These are phyloP conservation scores for Lithosia quadra DNA, from an alignment of 2,888 invertebrate species.

Conservation along the genomic window DNA sequence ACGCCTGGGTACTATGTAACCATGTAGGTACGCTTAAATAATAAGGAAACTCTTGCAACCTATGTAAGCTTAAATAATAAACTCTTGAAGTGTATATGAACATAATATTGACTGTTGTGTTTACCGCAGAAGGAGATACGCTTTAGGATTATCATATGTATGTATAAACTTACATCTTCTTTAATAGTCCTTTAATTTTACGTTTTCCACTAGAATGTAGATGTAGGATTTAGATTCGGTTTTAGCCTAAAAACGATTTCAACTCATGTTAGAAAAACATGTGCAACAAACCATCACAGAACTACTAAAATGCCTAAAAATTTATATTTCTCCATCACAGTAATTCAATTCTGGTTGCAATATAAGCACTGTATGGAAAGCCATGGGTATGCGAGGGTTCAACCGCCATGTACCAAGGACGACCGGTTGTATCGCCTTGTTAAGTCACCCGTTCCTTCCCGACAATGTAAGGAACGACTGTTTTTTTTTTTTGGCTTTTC, in stretches of 20 bases:
- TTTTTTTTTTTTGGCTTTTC: conserved; percentile 4
- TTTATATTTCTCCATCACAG: conserved; percentile 31
- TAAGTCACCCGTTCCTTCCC: conserved; percentile 32
- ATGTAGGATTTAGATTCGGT: too few relatives aligned
- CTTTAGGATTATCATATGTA: neutral
- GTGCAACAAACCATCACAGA: neutral
- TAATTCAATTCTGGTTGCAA: conserved; percentile 36
- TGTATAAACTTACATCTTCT: neutral
- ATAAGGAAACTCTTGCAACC: too few relatives aligned
- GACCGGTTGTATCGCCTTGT: conserved; percentile 44
- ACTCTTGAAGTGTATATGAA: neutral
- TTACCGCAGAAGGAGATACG: neutral
- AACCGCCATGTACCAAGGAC: conserved; percentile 66
- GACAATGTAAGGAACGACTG: conserved; percentile 28
- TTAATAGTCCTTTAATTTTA: too few relatives aligned
- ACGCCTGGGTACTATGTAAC: too few relatives aligned
- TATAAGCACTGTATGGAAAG: conserved; percentile 53
- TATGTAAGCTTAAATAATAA: neutral
- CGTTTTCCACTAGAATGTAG: too few relatives aligned
- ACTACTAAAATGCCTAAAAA: neutral
- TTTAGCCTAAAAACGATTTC: too few relatives aligned
- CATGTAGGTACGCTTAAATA: too few relatives aligned
- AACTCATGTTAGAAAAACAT: too few relatives aligned
- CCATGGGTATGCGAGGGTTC: conserved; percentile 59
- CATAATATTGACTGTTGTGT: neutral